phyloP scores from a whole-genome alignment of 2,113 vertebrate species.

The Beaufortia kweichowensis region DNA sequence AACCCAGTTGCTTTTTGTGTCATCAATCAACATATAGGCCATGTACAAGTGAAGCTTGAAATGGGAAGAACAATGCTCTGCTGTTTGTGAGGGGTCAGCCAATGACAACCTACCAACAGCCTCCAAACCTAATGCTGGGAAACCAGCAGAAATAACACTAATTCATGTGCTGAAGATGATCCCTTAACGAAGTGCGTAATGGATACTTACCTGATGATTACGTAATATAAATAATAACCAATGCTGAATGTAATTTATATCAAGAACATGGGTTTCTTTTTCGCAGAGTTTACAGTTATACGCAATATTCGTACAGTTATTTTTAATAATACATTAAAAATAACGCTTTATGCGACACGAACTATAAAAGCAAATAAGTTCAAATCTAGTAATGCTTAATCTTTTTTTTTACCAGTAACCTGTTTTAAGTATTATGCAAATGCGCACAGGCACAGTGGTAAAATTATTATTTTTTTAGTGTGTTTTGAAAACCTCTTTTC shows the following conservation, averaged over 20 bases:
- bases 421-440: no score
- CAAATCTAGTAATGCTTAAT: no score
- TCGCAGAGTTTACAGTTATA: no score
- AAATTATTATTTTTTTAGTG: not conserved
- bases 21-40: slow-evolving; percentile 84
- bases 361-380: no score
- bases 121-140: slow-evolving; percentile 70
- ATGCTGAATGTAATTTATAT: not conserved
- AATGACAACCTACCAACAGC: slow-evolving; percentile 69
- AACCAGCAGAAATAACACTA: slow-evolving; percentile 59
- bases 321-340: no score
- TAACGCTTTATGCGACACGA: no score
- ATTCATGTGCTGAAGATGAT: slow-evolving; percentile 34
- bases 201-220: not conserved
- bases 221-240: not conserved
- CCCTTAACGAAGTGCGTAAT: slow-evolving; percentile 16
- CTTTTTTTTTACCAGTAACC: no score
- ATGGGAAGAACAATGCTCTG: slow-evolving; percentile 84
- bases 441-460: no score
- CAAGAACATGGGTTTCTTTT: no score
- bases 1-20: slow-evolving; percentile 85
- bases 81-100: slow-evolving; percentile 67
- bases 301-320: no score
- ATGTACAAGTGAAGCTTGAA: slow-evolving; percentile 81
- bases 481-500: not conserved